These are phyloP conservation scores for Tetrapedia diversipes DNA, from an alignment of 2,888 invertebrate genomes.

Conservation along the genomic window DNA sequence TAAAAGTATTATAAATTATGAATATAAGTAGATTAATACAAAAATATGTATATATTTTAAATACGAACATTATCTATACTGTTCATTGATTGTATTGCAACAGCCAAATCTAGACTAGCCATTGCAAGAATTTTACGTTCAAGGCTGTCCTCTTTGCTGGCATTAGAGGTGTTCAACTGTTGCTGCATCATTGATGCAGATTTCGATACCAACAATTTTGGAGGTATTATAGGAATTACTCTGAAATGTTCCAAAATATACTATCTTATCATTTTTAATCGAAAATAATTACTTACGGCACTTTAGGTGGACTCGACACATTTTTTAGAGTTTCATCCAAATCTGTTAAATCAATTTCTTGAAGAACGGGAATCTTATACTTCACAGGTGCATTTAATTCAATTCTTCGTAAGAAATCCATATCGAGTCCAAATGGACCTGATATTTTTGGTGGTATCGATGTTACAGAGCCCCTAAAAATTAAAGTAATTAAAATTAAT, in stretches of 20 bases:
- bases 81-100: constrained; percentile 87
- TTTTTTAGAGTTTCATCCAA: constrained; percentile 71
- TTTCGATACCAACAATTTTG: constrained; percentile 83
- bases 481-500: constrained; percentile 7
- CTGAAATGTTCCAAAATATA: no score
- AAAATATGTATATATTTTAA: not conserved
- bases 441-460: constrained; percentile 80
- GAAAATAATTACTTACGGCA: constrained; percentile 70
- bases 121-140: constrained; percentile 86
- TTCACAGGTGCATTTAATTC: constrained; percentile 83
- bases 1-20: constrained; percentile 43
- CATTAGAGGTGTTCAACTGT: constrained; percentile 77
- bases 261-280: no score
- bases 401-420: constrained; percentile 88
- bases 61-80: constrained; percentile 87
- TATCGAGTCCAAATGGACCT: constrained; percentile 92
- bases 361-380: constrained; percentile 81
- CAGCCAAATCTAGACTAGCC: constrained; percentile 86
- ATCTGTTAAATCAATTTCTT: constrained; percentile 78
- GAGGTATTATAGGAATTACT: constrained; percentile 84
- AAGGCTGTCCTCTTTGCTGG: constrained; percentile 82
- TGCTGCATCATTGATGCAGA: constrained; percentile 79
- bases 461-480: constrained; percentile 61
- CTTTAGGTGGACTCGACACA: constrained; percentile 66
- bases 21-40: not conserved